Base-by-base conservation (phyloP, 2,797 vertebrate genomes). In the Rhinatrema bivittatum region DNA sequence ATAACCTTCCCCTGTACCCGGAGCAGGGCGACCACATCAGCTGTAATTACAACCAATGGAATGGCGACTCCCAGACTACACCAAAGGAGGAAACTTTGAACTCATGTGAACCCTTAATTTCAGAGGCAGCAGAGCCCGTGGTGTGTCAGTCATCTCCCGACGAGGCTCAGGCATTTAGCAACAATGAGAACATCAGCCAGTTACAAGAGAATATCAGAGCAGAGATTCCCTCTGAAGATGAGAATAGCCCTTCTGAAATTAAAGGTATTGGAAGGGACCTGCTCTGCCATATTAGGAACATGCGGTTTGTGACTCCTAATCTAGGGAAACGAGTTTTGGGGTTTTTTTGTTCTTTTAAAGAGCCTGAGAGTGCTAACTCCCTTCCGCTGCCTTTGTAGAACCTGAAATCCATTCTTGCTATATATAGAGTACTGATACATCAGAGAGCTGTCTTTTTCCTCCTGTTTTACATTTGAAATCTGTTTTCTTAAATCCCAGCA, bases 191-290 rank as follows among this genome's bases (percentile, higher is more conserved):
- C 20, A 76, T 82, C 6, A 77, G 61, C 56, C 65, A 67, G 3
- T 70, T 83, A 20, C 74, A 84, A 9, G 76, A 79, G 20, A 76
- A 70, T 51, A 79, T 83, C 50, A 56, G 51, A 19, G 65, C 74
- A 22, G 72, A 83, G 48, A 70, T 54, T 5, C 70, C 76, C 17
- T 79, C 77, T 21, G 81, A 74, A 30, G 78, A 84, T 0, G 77
- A 76, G 38, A 81, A 76, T 15, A 62, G 65, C 54, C n/a, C n/a
- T n/a, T 24, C 74, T 32, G 78, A 78, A 42, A 78, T 39, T 53
- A 80, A 76, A 84, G 81, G 81, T 84, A 76, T 25, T 25, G 18
- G 29, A 51, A 36, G 20, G 38, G 3, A 12, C 18, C 19, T 30
- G 23, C n/a, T n/a, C n/a, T n/a, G n/a, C n/a, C n/a, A n/a, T n/a